These are phyloP conservation scores for Hyposoter dolosus DNA, from an alignment of 2,888 invertebrate species.

Conservation along the genomic window DNA sequence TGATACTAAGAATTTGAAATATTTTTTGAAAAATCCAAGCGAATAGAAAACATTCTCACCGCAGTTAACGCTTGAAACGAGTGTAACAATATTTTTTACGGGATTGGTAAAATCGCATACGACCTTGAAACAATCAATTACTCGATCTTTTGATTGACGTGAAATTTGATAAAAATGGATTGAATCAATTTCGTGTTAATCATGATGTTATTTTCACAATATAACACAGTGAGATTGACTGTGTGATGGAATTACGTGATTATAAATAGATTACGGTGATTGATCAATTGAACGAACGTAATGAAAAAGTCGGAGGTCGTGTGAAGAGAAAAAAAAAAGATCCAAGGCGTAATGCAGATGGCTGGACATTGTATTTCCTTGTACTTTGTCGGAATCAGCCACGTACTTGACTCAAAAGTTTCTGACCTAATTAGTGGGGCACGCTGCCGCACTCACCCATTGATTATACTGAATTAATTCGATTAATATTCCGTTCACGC, in stretches of 20 bases:
- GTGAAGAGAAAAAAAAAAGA: not conserved
- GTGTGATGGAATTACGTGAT: not conserved
- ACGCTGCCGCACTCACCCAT: not conserved
- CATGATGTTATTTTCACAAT: not conserved
- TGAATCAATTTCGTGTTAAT: not conserved
- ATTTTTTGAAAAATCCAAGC: not conserved
- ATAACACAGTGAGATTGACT: not conserved
- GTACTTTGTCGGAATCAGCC: not conserved
- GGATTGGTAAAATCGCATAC: not conserved
- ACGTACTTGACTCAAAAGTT: not conserved
- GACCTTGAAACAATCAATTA: not conserved
- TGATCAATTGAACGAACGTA: not conserved
- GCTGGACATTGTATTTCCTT: not conserved
- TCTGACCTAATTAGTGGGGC: not conserved
- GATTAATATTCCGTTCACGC: constrained; percentile 4
- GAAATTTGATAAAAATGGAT: not conserved
- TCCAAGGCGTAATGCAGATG: not conserved
- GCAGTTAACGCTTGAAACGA: not conserved
- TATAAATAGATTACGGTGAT: not conserved
- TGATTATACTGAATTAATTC: constrained; percentile 2
- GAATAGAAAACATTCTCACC: not conserved
- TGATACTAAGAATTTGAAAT: too few species aligned
- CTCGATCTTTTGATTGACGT: not conserved
- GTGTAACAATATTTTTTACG: not conserved
- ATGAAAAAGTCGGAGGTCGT: not conserved